Conservation (phyloP, 2,888 invertebrate species). For the Plagiodera versicolora region DNA sequence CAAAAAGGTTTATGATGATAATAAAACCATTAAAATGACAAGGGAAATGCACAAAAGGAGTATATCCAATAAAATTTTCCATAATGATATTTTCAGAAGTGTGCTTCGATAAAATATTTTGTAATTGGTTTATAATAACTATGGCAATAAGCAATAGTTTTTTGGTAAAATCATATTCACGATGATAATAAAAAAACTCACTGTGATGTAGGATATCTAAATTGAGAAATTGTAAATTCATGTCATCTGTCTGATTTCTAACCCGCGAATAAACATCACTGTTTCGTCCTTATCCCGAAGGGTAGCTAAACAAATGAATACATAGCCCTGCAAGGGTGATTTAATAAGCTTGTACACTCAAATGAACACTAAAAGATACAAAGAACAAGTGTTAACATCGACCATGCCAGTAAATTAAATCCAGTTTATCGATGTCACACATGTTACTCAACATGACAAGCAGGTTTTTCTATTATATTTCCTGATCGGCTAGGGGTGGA, state of each 20-base stretch:
- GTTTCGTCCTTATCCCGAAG: not conserved
- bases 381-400: conserved; percentile 35
- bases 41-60: no score
- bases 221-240: not conserved
- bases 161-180: no score
- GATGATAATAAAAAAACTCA: no score
- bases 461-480: conserved; percentile 42
- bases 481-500: conserved; percentile 39
- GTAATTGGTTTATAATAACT: no score
- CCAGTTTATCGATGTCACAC: conserved; percentile 45
- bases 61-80: no score
- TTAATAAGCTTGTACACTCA: conserved; percentile 32
- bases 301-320: conserved; percentile 17
- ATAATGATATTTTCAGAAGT: no score
- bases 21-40: no score
- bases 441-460: conserved; percentile 49
- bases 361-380: conserved; percentile 33
- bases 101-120: no score
- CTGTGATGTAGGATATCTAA: no score
- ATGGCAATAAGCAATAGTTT: no score
- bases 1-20: no score
- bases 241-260: not conserved
- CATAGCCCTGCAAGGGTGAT: conserved; percentile 26
- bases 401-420: conserved; percentile 37
- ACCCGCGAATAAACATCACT: not conserved